A percentile compares a stretch with the other conserved stretches of the same genome.
Evolutionary conservation across 2,797 vertebrate species (phyloP).

Genomic region (Hoplostethus mediterraneus): DNA sequence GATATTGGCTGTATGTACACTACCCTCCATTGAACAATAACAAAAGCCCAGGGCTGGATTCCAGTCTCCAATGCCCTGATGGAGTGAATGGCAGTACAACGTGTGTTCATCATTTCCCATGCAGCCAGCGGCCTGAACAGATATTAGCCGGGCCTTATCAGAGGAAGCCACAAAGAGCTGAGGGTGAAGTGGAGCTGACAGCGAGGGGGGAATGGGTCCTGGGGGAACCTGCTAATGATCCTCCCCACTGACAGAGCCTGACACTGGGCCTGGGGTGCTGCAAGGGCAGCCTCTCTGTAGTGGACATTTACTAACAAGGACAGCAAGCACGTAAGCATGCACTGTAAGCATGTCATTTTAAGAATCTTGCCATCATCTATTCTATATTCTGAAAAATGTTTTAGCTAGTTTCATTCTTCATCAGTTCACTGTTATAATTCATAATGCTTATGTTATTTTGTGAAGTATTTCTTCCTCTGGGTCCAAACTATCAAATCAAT

Average conservation of each 20-base stretch:
- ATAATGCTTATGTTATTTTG: no score
- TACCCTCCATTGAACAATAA: constrained; percentile 37
- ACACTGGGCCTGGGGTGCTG: constrained; percentile 41
- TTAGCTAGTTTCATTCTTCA: no score
- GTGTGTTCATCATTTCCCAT: constrained; percentile 46
- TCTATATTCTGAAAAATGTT: no score
- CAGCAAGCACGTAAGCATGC: no score
- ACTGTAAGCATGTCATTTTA: no score
- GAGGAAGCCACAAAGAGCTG: constrained; percentile 67
- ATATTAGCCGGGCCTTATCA: constrained; percentile 72
- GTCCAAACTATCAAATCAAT: no score
- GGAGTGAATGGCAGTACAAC: constrained; percentile 49
- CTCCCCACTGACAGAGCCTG: constrained; percentile 42
- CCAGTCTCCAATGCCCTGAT: constrained; percentile 51
- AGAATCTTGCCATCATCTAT: no score
- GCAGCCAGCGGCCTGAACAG: constrained; percentile 38
- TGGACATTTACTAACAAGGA: constrained; percentile 6
- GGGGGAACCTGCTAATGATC: constrained; percentile 50
- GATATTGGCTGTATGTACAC: constrained; percentile 37
- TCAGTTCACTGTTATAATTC: no score
- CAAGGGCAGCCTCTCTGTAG: constrained; percentile 24
- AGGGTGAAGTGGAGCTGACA: constrained; percentile 54
- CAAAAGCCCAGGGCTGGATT: constrained; percentile 40
- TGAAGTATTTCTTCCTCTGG: no score
- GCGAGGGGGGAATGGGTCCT: constrained; percentile 38